Base-by-base conservation (phyloP, 2,797 vertebrate species). In the Aeoliscus strigatus region DNA sequence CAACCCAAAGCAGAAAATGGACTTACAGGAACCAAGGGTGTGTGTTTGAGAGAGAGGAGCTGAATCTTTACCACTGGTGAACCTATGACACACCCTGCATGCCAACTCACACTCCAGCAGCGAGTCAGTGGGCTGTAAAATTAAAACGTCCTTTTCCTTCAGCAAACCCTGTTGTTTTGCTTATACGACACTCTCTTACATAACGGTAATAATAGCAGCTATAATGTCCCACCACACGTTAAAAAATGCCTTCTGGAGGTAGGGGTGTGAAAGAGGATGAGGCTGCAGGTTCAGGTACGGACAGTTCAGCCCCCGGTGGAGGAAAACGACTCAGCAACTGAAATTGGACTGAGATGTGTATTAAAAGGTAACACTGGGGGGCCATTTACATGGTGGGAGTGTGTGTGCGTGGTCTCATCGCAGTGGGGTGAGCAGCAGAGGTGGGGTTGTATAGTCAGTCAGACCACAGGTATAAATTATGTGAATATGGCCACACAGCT, bases 81-180 rank as follows among this genome's bases (percentile, higher is more conserved):
- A 73, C 66, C 65, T 62, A 47, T 27, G 28, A 69, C 25, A 55
- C 53, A 24, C 42, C 60, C 54, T 38, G 60, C 73, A 73, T 69
- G 48, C 66, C 27, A 59, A 70, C 66, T 55, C 75, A 59, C 60
- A 66, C 75, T 60, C 74, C 60, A 41, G 72, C 81, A 78, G 77
- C 38, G 69, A 83, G 67, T 61, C 83, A 87, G 63, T 85, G 81
- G 82, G 61, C 81, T 89, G 87, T 86, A 85, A 90, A 90, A 90
- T 89, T 87, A 86, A 86, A 88, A 87, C 47, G 72, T 79, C 61
- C 60, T 33, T 60, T 83, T 75, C 61, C 61, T 67, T 73, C 67
- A 65, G 72, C 67, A 70, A 66, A 80, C 77, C 72, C 72, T 25
- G 71, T 75, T 75, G 80, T 79, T 80, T 75, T 74, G 78, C 75